A percentile compares a stretch with the other conserved stretches of the same genome.
Evolutionary conservation across 2,113 vertebrate species (phyloP).

Genomic region (Gymnorhina tibicen): DNA sequence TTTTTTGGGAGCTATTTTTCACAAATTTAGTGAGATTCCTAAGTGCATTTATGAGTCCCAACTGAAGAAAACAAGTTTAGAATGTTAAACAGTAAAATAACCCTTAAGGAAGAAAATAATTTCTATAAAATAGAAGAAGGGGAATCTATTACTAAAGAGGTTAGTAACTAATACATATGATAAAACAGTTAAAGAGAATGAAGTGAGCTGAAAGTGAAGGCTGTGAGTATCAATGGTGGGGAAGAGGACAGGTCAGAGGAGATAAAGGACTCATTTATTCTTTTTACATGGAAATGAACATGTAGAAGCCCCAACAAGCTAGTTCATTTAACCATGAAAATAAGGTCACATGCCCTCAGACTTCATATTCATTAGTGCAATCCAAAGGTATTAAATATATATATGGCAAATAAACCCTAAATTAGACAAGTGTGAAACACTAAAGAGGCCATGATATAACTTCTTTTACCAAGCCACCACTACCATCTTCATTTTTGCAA

Average conservation of each 20-base stretch:
- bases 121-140: neutral
- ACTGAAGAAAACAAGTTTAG: neutral
- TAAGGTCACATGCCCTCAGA: neutral
- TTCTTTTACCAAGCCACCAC: neutral
- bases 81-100: neutral
- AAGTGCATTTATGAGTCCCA: neutral
- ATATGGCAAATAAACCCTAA: neutral
- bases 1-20: neutral
- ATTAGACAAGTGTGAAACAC: neutral
- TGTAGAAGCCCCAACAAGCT: neutral
- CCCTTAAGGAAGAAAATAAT: neutral
- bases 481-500: neutral
- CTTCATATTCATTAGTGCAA: neutral
- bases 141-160: neutral
- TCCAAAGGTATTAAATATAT: neutral
- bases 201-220: neutral
- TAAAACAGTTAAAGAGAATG: neutral
- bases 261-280: neutral
- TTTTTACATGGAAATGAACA: neutral
- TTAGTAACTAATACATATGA: neutral
- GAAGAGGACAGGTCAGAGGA: neutral
- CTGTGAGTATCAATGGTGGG: neutral
- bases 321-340: neutral
- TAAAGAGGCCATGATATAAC: accelerated
- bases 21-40: neutral